phyloP scores from a whole-genome alignment of 2,113 vertebrate genomes.

The Columba janthina region DNA sequence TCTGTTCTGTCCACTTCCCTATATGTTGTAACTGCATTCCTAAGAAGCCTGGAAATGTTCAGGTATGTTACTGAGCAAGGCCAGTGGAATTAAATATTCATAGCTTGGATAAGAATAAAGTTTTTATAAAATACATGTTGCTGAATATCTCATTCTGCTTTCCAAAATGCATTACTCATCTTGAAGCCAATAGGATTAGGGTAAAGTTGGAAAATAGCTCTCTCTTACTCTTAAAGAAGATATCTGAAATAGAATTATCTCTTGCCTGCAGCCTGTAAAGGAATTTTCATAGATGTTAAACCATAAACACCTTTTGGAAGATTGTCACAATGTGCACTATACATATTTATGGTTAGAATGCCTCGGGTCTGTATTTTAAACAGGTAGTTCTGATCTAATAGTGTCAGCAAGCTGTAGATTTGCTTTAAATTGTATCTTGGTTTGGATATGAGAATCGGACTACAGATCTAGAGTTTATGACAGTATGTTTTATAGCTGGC shows the following conservation, averaged over 20 bases:
- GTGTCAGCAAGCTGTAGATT: not conserved
- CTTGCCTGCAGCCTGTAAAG: not conserved
- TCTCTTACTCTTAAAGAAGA: not conserved
- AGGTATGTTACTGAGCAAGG: not conserved
- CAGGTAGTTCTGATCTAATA: not conserved
- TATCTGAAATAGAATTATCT: not conserved
- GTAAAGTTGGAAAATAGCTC: not conserved
- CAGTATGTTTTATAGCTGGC: not conserved
- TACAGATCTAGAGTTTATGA: not conserved
- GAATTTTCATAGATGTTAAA: not conserved
- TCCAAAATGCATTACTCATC: not conserved
- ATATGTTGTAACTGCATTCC: not conserved
- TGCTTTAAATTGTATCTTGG: not conserved
- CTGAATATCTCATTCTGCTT: not conserved
- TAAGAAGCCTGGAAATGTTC: not conserved
- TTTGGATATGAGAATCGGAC: not conserved
- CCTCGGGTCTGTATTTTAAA: constrained; percentile 12
- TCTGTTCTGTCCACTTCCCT: not conserved
- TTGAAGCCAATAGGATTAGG: not conserved
- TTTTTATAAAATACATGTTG: not conserved
- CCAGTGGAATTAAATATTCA: not conserved
- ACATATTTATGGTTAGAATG: constrained; percentile 1
- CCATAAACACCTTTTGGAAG: not conserved
- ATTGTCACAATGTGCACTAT: not conserved
- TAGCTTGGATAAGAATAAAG: not conserved